These are phyloP conservation scores for Anastrepha obliqua DNA, from an alignment of 1,140 invertebrate genomes.

Conservation along the genomic window DNA sequence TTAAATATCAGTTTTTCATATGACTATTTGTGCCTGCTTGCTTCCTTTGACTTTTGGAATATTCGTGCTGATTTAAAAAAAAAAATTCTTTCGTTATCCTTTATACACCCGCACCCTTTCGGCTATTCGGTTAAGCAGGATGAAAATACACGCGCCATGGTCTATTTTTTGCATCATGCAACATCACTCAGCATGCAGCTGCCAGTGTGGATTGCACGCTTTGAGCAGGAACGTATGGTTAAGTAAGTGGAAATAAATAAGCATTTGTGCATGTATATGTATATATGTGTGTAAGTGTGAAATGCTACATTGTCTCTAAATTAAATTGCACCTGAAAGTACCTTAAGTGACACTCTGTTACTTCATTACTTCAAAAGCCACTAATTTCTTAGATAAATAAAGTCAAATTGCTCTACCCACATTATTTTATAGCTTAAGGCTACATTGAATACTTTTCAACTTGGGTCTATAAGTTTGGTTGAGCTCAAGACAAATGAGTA, in stretches of 20 bases:
- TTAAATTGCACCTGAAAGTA: background rate
- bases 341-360: background rate
- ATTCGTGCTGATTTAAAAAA: background rate
- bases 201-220: conserved; percentile 71
- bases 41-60: background rate
- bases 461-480: background rate
- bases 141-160: conserved; percentile 83
- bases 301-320: background rate
- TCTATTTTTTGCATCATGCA: conserved; percentile 86
- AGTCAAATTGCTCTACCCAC: background rate
- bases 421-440: background rate
- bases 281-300: background rate
- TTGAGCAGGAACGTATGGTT: conserved; percentile 68
- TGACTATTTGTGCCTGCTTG: background rate
- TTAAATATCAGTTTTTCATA: background rate
- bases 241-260: conserved; percentile 64
- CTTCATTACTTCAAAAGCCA: background rate
- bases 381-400: background rate
- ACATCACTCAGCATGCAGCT: conserved; percentile 70
- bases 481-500: background rate
- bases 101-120: background rate
- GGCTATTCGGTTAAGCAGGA: conserved; percentile 73
- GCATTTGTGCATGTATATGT: background rate
- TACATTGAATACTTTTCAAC: background rate
- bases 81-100: background rate